Evolutionary conservation across 2,888 invertebrate genomes (phyloP).

Genomic region (Noctua janthe): DNA sequence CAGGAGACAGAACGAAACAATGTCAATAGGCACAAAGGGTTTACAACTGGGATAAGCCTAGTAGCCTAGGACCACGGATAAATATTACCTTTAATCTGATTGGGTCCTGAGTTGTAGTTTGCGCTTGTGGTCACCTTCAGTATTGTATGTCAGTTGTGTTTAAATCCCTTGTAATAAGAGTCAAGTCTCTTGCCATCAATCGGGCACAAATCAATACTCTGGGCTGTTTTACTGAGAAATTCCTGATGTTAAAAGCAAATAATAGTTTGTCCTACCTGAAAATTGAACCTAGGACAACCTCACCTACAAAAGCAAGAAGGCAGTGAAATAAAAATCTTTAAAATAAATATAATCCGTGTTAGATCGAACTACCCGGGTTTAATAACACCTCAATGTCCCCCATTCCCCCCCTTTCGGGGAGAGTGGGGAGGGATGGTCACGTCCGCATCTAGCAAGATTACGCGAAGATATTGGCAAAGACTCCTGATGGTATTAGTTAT

Average conservation of each 20-base stretch:
- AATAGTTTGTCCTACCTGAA: background rate
- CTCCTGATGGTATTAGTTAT: constrained; percentile 52
- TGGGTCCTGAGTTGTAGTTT: no score
- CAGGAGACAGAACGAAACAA: no score
- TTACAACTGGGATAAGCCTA: no score
- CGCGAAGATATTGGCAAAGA: constrained; percentile 62
- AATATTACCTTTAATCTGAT: no score
- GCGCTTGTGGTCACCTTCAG: no score
- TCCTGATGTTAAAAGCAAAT: background rate
- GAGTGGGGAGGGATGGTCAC: constrained; percentile 46
- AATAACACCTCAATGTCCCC: constrained; percentile 34
- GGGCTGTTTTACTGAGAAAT: no score
- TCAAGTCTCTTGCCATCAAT: background rate
- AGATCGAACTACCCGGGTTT: constrained; percentile 23
- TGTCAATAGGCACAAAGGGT: no score
- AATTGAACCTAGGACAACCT: no score
- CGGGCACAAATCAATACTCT: background rate
- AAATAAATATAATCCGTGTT: constrained; percentile 17
- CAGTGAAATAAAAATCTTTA: background rate
- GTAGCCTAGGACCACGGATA: no score
- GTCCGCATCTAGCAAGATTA: constrained; percentile 61
- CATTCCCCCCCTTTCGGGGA: background rate
- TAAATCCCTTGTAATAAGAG: no score
- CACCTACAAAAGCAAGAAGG: background rate
- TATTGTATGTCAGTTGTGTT: no score